Conservation (phyloP, 2,888 invertebrate species). For the Drosophila kambysellisi region DNA sequence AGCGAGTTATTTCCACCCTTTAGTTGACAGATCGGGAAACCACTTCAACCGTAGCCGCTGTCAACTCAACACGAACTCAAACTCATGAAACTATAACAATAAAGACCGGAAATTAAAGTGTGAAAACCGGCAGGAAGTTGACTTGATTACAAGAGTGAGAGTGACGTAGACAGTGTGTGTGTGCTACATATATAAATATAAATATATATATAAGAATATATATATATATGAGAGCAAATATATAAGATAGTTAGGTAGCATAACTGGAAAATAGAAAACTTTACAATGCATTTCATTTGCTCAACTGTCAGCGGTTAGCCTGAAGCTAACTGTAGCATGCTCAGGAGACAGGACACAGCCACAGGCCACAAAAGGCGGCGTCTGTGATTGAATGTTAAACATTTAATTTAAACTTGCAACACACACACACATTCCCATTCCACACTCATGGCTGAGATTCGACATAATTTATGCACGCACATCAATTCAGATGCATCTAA, state of each 20-base stretch:
- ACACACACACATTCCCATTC: slow-evolving; percentile 18
- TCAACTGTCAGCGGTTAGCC: slow-evolving; percentile 56
- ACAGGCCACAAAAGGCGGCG: slow-evolving; percentile 53
- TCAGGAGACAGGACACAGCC: slow-evolving; percentile 50
- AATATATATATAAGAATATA: too few species aligned
- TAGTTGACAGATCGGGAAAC: slow-evolving; percentile 65
- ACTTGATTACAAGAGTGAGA: slow-evolving; percentile 71
- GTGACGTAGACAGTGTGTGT: slow-evolving; percentile 19
- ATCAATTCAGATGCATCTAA: slow-evolving; percentile 80
- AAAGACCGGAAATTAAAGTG: slow-evolving; percentile 81
- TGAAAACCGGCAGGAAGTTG: slow-evolving; percentile 79
- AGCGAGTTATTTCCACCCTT: slow-evolving; percentile 50
- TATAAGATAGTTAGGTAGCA: slow-evolving; percentile 29
- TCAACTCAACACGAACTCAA: slow-evolving; percentile 43
- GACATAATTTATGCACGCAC: slow-evolving; percentile 76
- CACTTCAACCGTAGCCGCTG: slow-evolving; percentile 60
- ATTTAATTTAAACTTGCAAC: slow-evolving; percentile 76
- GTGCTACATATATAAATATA: slow-evolving; percentile 3
- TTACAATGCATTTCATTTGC: slow-evolving; percentile 74
- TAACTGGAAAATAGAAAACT: slow-evolving; percentile 70
- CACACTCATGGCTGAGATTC: slow-evolving; percentile 39
- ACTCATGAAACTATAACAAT: slow-evolving; percentile 73
- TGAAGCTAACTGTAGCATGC: slow-evolving; percentile 17
- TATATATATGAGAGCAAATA: neutral
- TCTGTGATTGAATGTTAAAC: slow-evolving; percentile 76